These are phyloP conservation scores for Drosophila dunni DNA, from an alignment of 1,140 invertebrate species.

Conservation along the genomic window DNA sequence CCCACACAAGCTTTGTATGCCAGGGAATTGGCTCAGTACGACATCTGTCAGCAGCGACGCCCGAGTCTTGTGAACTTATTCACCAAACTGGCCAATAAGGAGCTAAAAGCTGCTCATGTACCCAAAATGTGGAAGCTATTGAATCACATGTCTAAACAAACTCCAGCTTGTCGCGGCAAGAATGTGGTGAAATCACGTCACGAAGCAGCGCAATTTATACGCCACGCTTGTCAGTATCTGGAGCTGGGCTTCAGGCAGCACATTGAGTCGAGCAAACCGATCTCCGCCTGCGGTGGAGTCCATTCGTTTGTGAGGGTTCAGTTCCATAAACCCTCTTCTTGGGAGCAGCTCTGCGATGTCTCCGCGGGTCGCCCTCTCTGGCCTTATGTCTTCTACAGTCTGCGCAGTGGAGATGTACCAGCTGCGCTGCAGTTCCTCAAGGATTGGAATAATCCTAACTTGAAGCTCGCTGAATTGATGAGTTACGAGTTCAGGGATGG, in stretches of 20 bases:
- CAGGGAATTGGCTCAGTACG: background rate
- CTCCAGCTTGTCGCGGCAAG: too few relatives aligned
- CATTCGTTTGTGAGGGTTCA: background rate
- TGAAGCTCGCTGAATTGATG: background rate
- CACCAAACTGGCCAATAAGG: background rate
- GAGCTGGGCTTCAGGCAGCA: background rate
- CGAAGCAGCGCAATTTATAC: background rate
- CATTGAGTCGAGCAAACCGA: background rate
- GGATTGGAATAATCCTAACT: background rate
- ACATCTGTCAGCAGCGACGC: background rate
- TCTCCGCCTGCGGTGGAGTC: background rate
- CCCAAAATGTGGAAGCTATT: constrained; percentile 7
- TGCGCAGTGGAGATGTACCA: background rate
- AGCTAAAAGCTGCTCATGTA: background rate
- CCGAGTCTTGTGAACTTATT: background rate
- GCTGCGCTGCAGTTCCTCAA: constrained; percentile 11
- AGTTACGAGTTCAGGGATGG: background rate
- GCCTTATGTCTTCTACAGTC: constrained; percentile 8
- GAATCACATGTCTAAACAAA: background rate
- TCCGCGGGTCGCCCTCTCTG: background rate
- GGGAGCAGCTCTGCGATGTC: background rate
- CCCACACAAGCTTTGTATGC: background rate
- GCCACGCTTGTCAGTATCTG: background rate
- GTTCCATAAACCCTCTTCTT: too few relatives aligned
- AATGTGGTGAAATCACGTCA: background rate